Conservation (phyloP, 1,140 invertebrate species). For the Cataglyphis hispanica region DNA sequence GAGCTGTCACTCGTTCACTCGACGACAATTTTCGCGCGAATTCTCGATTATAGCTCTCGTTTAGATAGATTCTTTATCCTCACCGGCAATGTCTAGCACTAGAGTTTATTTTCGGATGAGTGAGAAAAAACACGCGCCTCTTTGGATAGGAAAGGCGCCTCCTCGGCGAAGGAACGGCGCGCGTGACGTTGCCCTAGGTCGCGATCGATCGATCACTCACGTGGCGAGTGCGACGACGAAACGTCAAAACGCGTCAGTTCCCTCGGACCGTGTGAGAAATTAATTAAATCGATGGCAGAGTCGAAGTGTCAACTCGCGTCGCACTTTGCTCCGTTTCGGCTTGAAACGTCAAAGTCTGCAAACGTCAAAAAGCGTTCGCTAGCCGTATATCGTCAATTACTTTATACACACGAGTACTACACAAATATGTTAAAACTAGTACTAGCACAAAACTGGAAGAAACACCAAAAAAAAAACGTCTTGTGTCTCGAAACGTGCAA, state of each 20-base stretch:
- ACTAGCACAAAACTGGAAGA: neutral
- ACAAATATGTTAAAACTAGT: conserved; percentile 2
- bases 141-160: too few relatives aligned
- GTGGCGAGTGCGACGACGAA: conserved; percentile 47
- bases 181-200: conserved; percentile 59
- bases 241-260: conserved; percentile 33
- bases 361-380: neutral
- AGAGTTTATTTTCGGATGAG: neutral
- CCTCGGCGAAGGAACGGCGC: neutral
- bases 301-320: conserved; percentile 13
- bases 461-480: neutral
- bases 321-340: neutral
- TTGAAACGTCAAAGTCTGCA: conserved; percentile 1
- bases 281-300: conserved; percentile 19
- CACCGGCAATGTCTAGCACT: neutral
- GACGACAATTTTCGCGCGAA: neutral
- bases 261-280: conserved; percentile 24
- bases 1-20: neutral
- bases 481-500: neutral
- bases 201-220: conserved; percentile 62
- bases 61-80: conserved; percentile 20
- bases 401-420: neutral
- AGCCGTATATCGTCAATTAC: neutral
- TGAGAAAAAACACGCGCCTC: neutral
- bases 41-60: neutral